phyloP scores from a whole-genome alignment of 2,113 vertebrate species.

The Nannospalax galili region DNA sequence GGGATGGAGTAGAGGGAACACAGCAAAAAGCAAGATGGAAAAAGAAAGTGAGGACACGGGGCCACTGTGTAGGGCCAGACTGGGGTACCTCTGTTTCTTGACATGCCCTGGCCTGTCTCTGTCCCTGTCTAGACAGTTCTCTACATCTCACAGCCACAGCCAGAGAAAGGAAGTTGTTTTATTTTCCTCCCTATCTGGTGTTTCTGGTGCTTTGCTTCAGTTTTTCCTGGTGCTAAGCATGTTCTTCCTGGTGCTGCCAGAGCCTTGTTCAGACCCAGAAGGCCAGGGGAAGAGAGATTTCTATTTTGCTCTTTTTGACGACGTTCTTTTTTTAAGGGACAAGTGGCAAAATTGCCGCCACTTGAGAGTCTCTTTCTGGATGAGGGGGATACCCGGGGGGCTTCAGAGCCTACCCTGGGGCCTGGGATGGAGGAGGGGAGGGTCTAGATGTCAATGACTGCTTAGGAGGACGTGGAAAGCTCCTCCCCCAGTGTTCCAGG shows the following conservation, averaged over 20 bases:
- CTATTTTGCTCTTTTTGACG: slow-evolving; percentile 86
- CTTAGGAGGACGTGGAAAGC: neutral
- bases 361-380: slow-evolving; percentile 67
- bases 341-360: slow-evolving; percentile 80
- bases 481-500: neutral
- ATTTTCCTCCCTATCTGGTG: slow-evolving; percentile 58
- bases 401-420: slow-evolving; percentile 44
- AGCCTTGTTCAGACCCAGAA: slow-evolving; percentile 74
- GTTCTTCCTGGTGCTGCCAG: slow-evolving; percentile 81
- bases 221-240: slow-evolving; percentile 83
- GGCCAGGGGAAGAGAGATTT: slow-evolving; percentile 79
- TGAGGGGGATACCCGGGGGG: neutral
- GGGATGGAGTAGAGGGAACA: slow-evolving; percentile 42
- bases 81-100: slow-evolving; percentile 39
- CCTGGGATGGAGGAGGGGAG: neutral
- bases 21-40: slow-evolving; percentile 43
- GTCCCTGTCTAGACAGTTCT: neutral
- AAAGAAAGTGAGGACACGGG: neutral
- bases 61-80: neutral
- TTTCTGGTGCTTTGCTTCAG: slow-evolving; percentile 84
- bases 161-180: slow-evolving; percentile 22
- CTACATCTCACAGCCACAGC: slow-evolving; percentile 12
- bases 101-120: slow-evolving; percentile 61
- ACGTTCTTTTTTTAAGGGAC: slow-evolving; percentile 75
- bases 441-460: neutral